Evolutionary conservation across 2,888 invertebrate species (phyloP).

Genomic region (Epinotia bilunana): DNA sequence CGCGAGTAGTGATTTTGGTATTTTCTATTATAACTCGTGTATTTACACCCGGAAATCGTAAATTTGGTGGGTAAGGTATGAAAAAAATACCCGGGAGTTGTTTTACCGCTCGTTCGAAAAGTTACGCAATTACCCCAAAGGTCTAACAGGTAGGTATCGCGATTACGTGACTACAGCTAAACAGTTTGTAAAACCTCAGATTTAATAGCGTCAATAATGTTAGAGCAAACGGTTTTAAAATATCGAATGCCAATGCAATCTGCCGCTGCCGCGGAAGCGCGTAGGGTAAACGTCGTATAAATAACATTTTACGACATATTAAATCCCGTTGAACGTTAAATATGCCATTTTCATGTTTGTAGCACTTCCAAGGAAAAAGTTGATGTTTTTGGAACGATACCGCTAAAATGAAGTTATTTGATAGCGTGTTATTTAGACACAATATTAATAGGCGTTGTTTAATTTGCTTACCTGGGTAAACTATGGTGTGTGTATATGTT

Average conservation of each 20-base stretch:
- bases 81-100: too few relatives aligned
- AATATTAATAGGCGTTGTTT: slow-evolving; percentile 5
- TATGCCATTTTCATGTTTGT: slow-evolving; percentile 74
- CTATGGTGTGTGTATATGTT: too few relatives aligned
- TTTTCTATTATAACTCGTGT: too few relatives aligned
- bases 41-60: too few relatives aligned
- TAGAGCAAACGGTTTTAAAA: slow-evolving; percentile 44
- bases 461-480: slow-evolving; percentile 1
- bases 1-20: too few relatives aligned
- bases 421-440: neutral
- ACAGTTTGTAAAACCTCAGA: slow-evolving; percentile 27
- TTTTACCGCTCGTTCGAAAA: too few relatives aligned
- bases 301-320: slow-evolving; percentile 80
- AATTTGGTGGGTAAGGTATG: too few relatives aligned
- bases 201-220: slow-evolving; percentile 43
- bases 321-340: slow-evolving; percentile 78
- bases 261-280: slow-evolving; percentile 59
- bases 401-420: slow-evolving; percentile 13
- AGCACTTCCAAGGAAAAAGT: slow-evolving; percentile 63
- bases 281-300: slow-evolving; percentile 69
- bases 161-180: slow-evolving; percentile 18
- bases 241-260: slow-evolving; percentile 63
- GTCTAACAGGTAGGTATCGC: neutral
- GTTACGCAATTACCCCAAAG: too few relatives aligned
- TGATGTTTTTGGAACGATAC: slow-evolving; percentile 55